Evolutionary conservation across 2,888 invertebrate genomes (phyloP), one percentile per base, ranked within the genome.

Genomic region (Acrobasis consociella): DNA sequence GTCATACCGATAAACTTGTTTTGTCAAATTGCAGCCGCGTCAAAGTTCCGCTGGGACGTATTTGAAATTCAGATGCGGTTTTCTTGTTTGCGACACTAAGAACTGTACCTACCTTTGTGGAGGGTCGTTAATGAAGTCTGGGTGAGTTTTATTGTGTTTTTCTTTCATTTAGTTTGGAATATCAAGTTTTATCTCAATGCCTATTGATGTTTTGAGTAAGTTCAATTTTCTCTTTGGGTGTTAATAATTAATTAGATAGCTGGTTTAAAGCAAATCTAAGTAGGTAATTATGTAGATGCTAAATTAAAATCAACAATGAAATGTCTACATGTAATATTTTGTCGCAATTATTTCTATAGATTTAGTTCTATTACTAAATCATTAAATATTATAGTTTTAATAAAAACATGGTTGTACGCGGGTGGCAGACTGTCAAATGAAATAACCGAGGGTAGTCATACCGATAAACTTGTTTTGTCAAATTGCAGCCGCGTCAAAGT

Each of bases 21-120:
- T 71, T 66, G 72, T 69, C 65, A 71, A 74, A 72, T 72, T 71
- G 71, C 66, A 60, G 64, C 65, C 69, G 64, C 69, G 49, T 69
- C 69, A 69, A 69, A 69, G 69, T 69, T 67, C 62, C 62, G 55
- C 49, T 38, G 65, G 65, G 76, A 69, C 68, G 68, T 71, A 82
- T 83, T 83, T 83, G 83, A 81, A 83, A 76, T 83, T 80, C 81
- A 77, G 75, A 83, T 83, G 77, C 64, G 80, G 79, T 78, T 80
- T 74, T 76, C 80, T 77, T 81, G 82, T 80, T 80, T 79, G 76
- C 74, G 72, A 52, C 67, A 66, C 67, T 71, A 72, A 73, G 60
- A 53, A 37, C 10, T 50, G 22, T 39, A 16, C 38, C 16, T 39
- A 42, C 17, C 11, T 56, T 42, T 42, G 56, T 17, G n/a, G 39